A percentile compares a stretch with the other conserved stretches of the same genome.
phyloP scores from a whole-genome alignment of 2,113 vertebrate genomes.

The Aldabrachelys gigantea region DNA sequence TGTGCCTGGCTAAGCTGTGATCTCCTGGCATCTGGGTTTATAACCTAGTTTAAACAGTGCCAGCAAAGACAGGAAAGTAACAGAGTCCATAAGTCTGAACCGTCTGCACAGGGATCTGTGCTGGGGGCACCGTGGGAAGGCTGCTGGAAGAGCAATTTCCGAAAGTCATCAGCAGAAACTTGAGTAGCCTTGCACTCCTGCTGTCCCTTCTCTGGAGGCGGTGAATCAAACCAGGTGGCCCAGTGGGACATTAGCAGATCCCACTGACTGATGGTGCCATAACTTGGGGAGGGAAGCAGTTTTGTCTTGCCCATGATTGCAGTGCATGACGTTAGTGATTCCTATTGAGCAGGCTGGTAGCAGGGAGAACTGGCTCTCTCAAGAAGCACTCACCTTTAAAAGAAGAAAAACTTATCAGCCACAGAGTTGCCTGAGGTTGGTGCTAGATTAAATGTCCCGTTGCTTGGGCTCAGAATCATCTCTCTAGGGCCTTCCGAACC shows the following conservation, averaged over 20 bases:
- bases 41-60: too few relatives aligned
- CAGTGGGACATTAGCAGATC: too few relatives aligned
- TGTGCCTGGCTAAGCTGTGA: background rate
- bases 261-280: background rate
- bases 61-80: too few relatives aligned
- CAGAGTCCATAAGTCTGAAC: rapidly evolving
- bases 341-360: background rate
- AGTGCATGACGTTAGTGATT: background rate
- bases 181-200: background rate
- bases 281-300: background rate
- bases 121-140: too few relatives aligned
- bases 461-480: background rate
- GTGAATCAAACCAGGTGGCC: background rate
- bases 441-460: background rate
- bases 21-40: background rate
- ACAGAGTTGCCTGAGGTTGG: background rate
- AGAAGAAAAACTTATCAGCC: background rate
- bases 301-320: background rate
- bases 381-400: background rate
- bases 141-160: background rate
- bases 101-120: background rate
- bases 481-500: rapidly evolving
- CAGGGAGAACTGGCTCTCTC: background rate
- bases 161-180: background rate
- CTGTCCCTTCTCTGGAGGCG: background rate